A percentile compares a stretch with the other conserved stretches of the same genome.
Conservation (phyloP, 2,888 invertebrate genomes). For the Physocephala rufipes region DNA sequence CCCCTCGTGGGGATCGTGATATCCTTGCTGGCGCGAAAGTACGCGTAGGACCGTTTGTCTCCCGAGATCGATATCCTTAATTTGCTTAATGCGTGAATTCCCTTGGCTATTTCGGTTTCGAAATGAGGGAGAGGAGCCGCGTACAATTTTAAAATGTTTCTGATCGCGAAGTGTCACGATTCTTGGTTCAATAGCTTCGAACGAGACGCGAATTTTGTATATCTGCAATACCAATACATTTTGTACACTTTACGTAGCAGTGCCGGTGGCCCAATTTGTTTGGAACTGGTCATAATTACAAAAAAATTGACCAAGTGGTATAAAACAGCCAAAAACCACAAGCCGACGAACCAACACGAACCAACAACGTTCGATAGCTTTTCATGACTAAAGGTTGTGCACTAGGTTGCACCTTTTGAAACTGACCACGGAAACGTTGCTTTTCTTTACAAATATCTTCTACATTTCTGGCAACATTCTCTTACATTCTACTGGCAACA, state of each 20-base stretch:
- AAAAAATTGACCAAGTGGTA: not conserved
- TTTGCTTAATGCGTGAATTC: too few species aligned
- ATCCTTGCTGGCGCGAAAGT: conserved; percentile 18
- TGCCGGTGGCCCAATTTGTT: not conserved
- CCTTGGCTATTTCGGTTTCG: too few species aligned
- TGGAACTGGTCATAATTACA: not conserved
- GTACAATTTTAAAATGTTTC: too few species aligned
- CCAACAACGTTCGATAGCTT: conserved; percentile 57
- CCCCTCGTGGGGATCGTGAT: too few species aligned
- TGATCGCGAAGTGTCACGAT: too few species aligned
- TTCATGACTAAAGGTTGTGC: conserved; percentile 50
- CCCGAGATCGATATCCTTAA: too few species aligned
- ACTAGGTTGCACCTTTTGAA: conserved; percentile 13
- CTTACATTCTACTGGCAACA: conserved; percentile 4
- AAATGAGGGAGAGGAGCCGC: too few species aligned
- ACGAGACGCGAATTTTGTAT: not conserved
- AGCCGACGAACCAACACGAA: conserved; percentile 45
- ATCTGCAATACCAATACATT: not conserved
- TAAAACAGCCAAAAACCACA: not conserved
- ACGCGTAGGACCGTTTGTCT: not conserved
- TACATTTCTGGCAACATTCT: not conserved
- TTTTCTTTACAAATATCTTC: not conserved
- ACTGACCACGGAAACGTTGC: conserved; percentile 17
- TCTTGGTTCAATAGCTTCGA: not conserved
- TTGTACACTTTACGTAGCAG: not conserved